Evolutionary conservation across 2,888 invertebrate genomes (phyloP).

Genomic region (Stenolophus ochropezus): DNA sequence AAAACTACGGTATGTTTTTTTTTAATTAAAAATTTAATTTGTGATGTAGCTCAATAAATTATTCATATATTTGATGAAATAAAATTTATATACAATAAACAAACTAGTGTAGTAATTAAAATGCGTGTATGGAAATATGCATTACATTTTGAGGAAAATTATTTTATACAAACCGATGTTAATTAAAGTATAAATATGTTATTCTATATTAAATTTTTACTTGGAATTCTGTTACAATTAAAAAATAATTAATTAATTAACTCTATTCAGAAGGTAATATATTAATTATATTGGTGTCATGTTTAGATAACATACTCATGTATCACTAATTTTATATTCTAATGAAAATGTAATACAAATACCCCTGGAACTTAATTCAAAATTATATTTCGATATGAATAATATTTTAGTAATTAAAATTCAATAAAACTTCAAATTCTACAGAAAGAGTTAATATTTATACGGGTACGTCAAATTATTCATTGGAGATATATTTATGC

Average conservation of each 20-base stretch:
- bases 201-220: not conserved
- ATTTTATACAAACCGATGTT: not conserved
- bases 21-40: not conserved
- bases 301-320: not conserved
- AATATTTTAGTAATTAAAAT: too few species aligned
- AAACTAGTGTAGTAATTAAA: not conserved
- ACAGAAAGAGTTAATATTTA: too few species aligned
- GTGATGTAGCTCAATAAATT: not conserved
- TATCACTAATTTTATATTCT: not conserved
- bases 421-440: too few species aligned
- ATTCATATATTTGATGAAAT: not conserved
- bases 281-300: conserved; percentile 18
- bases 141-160: not conserved
- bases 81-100: not conserved
- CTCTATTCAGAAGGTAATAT: not conserved
- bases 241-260: conserved; percentile 34
- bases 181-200: conserved; percentile 19
- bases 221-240: not conserved
- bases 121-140: not conserved
- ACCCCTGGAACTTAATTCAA: not conserved
- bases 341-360: not conserved
- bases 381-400: too few species aligned
- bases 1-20: not conserved
- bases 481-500: too few species aligned
- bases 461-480: too few species aligned